phyloP scores from a whole-genome alignment of 2,113 vertebrate genomes.

The Shinisaurus crocodilurus region DNA sequence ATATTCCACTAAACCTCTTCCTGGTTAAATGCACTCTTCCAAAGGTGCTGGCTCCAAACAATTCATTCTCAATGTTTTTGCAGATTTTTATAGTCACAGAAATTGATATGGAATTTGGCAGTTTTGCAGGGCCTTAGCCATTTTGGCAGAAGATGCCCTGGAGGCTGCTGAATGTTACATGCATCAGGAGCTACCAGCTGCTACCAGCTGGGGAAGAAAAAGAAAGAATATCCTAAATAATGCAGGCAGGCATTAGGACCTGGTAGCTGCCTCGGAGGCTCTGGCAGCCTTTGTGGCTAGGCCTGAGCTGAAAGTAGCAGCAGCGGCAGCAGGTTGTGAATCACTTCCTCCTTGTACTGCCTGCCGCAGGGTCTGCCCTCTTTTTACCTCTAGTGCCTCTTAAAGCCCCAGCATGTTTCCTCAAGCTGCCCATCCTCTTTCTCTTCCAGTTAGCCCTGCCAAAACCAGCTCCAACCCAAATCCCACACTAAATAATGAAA shows the following conservation, averaged over 20 bases:
- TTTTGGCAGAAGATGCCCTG: background rate
- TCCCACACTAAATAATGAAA: background rate
- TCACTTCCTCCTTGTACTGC: constrained; percentile 27
- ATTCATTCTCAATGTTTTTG: constrained; percentile 6
- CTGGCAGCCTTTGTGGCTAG: constrained; percentile 31
- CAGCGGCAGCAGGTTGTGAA: constrained; percentile 26
- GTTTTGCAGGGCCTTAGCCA: background rate
- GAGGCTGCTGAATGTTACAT: background rate
- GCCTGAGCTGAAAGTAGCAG: constrained; percentile 19
- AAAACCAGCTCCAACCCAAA: too few relatives aligned
- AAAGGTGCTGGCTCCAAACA: background rate
- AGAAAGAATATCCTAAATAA: background rate
- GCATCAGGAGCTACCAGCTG: constrained; percentile 27
- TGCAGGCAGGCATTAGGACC: constrained; percentile 15
- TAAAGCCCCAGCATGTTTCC: constrained; percentile 1
- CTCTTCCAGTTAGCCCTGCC: background rate
- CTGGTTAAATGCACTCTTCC: background rate
- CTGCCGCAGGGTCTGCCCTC: constrained; percentile 9
- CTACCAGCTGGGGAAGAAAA: background rate
- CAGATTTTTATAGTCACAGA: constrained; percentile 1
- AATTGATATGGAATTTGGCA: background rate
- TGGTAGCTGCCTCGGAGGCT: background rate
- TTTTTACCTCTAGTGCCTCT: constrained; percentile 2
- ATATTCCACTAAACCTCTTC: background rate
- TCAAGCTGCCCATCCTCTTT: background rate